These are phyloP conservation scores for Bradysia coprophila DNA, from an alignment of 1,140 invertebrate species.

Conservation along the genomic window DNA sequence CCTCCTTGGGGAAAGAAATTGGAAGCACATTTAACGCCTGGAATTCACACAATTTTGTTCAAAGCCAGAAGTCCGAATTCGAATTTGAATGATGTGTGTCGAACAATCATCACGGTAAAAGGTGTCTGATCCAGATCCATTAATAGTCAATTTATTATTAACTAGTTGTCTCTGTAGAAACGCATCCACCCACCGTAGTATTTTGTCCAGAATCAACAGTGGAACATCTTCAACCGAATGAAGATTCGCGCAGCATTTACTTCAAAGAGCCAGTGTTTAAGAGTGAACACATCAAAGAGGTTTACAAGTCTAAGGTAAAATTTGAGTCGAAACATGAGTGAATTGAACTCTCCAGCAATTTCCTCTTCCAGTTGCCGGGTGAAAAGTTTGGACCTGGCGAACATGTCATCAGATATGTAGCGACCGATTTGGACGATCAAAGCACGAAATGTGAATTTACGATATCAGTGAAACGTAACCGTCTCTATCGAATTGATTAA, in stretches of 20 bases:
- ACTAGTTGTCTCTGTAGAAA: slow-evolving; percentile 5
- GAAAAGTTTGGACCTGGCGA: slow-evolving; percentile 32
- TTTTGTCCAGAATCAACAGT: slow-evolving; percentile 44
- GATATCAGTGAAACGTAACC: slow-evolving; percentile 35
- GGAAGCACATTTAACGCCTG: slow-evolving; percentile 35
- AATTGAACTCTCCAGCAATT: too few relatives aligned
- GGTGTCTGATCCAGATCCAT: slow-evolving; percentile 18
- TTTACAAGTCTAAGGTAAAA: slow-evolving; percentile 43
- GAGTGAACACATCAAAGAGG: slow-evolving; percentile 33
- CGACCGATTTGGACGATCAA: slow-evolving; percentile 37
- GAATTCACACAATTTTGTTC: slow-evolving; percentile 36
- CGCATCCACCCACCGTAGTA: slow-evolving; percentile 31
- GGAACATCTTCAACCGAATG: slow-evolving; percentile 30
- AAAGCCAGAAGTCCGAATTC: slow-evolving; percentile 34
- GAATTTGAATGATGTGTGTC: slow-evolving; percentile 34
- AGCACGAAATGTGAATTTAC: slow-evolving; percentile 40
- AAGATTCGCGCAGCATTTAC: slow-evolving; percentile 31
- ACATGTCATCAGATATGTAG: slow-evolving; percentile 41
- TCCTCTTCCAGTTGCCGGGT: slow-evolving; percentile 36
- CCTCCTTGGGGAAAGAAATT: slow-evolving; percentile 44
- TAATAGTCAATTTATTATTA: slow-evolving; percentile 4
- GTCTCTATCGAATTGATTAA: neutral
- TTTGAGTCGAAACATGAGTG: too few relatives aligned
- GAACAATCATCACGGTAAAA: slow-evolving; percentile 38
- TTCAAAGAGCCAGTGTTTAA: slow-evolving; percentile 49